Evolutionary conservation across 2,888 invertebrate genomes (phyloP), one percentile per base, ranked within the genome.

Genomic region (Anthophora plumipes): DNA sequence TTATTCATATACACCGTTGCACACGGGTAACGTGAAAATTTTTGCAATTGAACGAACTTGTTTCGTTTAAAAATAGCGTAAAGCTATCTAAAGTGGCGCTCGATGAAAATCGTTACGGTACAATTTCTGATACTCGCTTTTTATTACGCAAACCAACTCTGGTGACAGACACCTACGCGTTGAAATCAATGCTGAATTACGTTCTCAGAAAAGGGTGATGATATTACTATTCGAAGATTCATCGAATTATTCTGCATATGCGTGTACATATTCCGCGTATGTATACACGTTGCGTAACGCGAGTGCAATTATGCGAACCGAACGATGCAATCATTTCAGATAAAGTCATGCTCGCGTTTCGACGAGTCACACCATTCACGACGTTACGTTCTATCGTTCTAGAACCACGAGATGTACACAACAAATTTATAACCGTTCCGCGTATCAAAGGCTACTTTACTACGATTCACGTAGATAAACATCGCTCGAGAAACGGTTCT

Each of bases 181-280:
- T 12, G 57, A 68, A 77, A 80, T 77, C 48, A 72, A 22, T 41
- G 67, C 37, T 37, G 63, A 77, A 80, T 80, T 79, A 70, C 52
- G 9, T 64, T 61, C 63, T 20, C 31, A 41, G 66, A 64, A 75
- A 77, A 25, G 31, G 57, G 48, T 61, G 31, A 31, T 31, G 31
- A 31, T 31, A 31, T 4, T 66, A 54, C 68, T 61, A 68, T 75
- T 68, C 77, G 54, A 52, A 61, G 43, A 54, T 71, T 63, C 41
- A 31, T 41, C 5, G 20, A 39, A 55, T 66, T n/a, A 17, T 55
- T 48, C 22, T 22, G 41, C 22, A 41, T 8, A 22, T 41, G 17
- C 14, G 25, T 1, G 17, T 0, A 17, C 31, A 14, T 14, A 14
- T 46, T 17, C 17, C 46, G 17, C 20, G 20, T 20, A 20, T 22